phyloP scores from a whole-genome alignment of 2,797 vertebrate species.

The Lacerta agilis region DNA sequence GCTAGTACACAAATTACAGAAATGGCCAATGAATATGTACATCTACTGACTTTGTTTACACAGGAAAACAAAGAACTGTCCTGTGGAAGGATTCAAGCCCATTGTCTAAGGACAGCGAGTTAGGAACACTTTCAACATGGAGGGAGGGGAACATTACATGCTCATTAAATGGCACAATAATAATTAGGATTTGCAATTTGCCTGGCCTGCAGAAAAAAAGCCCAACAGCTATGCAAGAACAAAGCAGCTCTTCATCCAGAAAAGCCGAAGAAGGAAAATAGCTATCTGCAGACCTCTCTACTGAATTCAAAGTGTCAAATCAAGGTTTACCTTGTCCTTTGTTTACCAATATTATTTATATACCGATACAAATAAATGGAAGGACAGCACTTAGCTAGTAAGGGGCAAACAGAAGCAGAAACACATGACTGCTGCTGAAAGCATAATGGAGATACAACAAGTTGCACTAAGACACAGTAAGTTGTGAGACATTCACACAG shows the following conservation, averaged over 20 bases:
- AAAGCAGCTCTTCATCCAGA: constrained; percentile 28
- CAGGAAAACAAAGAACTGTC: neutral
- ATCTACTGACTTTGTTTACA: constrained; percentile 11
- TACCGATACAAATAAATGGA: neutral
- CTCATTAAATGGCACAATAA: constrained; percentile 12
- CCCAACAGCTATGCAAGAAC: constrained; percentile 13
- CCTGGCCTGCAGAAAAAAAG: constrained; percentile 24
- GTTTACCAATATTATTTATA: neutral
- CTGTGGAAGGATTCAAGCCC: neutral
- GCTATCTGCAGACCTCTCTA: neutral
- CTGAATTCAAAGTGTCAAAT: neutral
- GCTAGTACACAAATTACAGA: fast-evolving
- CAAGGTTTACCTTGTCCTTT: neutral
- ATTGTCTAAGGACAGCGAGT: neutral
- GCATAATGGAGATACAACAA: neutral
- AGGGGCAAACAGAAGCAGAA: neutral
- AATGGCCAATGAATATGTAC: fast-evolving
- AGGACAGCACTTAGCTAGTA: neutral
- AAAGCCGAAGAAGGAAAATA: neutral
- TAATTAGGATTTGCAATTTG: constrained; percentile 23
- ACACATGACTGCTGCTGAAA: neutral
- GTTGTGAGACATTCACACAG: too few species aligned
- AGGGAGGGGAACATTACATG: neutral
- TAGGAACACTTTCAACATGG: constrained; percentile 1
- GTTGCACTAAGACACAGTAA: neutral